Evolutionary conservation across 1,140 invertebrate genomes (phyloP).

Genomic region (Idris sp.): DNA sequence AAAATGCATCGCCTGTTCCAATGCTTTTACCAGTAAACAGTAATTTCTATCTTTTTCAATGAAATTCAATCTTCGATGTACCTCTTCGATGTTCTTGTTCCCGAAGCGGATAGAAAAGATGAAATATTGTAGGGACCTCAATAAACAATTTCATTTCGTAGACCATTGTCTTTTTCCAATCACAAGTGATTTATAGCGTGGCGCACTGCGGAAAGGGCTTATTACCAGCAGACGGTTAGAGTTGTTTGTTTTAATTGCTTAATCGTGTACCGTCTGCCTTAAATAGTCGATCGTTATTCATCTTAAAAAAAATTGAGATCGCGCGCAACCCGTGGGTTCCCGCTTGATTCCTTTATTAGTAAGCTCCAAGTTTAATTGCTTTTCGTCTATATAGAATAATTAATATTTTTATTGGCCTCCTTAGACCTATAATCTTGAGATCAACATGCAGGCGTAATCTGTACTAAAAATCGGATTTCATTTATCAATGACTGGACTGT

Average conservation of each 20-base stretch:
- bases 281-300: slow-evolving; percentile 69
- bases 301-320: slow-evolving; percentile 60
- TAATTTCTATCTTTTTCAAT: slow-evolving; percentile 31
- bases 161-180: slow-evolving; percentile 49
- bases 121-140: slow-evolving; percentile 23
- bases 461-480: slow-evolving; percentile 18
- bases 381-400: slow-evolving; percentile 61
- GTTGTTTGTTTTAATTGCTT: slow-evolving; percentile 69
- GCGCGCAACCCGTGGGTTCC: slow-evolving; percentile 36
- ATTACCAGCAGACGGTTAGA: slow-evolving; percentile 35
- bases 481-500: slow-evolving; percentile 4
- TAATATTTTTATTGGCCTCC: slow-evolving; percentile 61
- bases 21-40: no score
- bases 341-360: slow-evolving; percentile 68
- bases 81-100: slow-evolving; percentile 39
- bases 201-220: slow-evolving; percentile 42
- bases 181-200: slow-evolving; percentile 47
- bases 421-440: slow-evolving; percentile 46
- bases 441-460: background rate
- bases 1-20: no score
- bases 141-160: slow-evolving; percentile 53
- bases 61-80: slow-evolving; percentile 26
- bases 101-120: slow-evolving; percentile 28
- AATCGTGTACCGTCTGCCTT: slow-evolving; percentile 61
- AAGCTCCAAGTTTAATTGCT: slow-evolving; percentile 63